Base-by-base conservation (phyloP, 2,888 invertebrate species). In the Sesia apiformis region DNA sequence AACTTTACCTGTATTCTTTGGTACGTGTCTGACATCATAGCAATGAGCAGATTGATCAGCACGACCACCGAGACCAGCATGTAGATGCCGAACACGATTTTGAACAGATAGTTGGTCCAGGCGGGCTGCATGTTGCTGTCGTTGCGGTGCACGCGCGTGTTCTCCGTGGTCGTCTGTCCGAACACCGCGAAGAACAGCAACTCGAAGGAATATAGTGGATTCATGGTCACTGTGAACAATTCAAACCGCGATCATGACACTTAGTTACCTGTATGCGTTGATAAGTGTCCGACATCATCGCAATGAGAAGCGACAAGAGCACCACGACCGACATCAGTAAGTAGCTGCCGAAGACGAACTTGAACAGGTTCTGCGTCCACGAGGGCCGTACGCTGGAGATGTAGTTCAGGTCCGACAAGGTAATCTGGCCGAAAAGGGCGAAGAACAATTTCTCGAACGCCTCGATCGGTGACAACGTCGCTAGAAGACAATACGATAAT, bases 21-120 rank as follows among this genome's bases (percentile, higher is more conserved):
- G 88, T 99, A 99, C 59, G 99, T 99, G 92, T 99, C 99, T 79
- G 98, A 98, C 98, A 99, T 99, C 99, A 99, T 99, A 92, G 99
- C 99, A 92, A 99, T 99, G 82, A 99, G 95, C 66, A 99, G 93
- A 91, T 99, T 99, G 91, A 99, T 99, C 71, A 99, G 93, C 72
- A 99, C 99, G 81, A 99, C 97, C 76, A 99, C 96, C 63, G 98
- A 98, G 74, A 99, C 98, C 94, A 99, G 92, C 97, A 99, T 96
- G 92, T 99, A 99, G 78, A 97, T 94, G 70, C 96, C 96, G 87
- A 95, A 96, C 67, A 95, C 93, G 77, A 95, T 92, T 92, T 96
- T 96, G 92, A 96, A 97, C 72, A 97, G 91, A 76, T 94, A 93
- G 77, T 93, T 94, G 58, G 96, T 96, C 96, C 96, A 97, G 53